phyloP scores from a whole-genome alignment of 2,113 vertebrate species.

The Bos javanicus region DNA sequence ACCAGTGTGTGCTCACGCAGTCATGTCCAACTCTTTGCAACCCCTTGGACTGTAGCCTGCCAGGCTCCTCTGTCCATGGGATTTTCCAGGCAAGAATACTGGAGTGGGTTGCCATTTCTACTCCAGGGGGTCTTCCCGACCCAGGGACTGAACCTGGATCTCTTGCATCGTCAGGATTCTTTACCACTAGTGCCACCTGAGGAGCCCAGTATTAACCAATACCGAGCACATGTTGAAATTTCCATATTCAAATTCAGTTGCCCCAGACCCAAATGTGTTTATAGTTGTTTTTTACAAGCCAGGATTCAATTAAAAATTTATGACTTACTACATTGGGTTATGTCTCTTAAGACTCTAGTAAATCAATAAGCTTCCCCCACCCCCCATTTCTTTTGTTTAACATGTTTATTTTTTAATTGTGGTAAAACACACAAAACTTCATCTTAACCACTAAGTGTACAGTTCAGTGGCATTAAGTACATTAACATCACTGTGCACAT shows the following conservation, averaged over 20 bases:
- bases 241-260: neutral
- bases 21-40: neutral
- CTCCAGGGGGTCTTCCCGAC: neutral
- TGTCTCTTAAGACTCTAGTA: neutral
- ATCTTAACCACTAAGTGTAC: neutral
- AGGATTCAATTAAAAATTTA: neutral
- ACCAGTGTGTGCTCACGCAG: neutral
- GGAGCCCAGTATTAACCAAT: neutral
- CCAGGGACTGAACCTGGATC: neutral
- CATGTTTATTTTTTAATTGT: neutral
- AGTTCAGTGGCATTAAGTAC: neutral
- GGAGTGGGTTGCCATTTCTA: neutral
- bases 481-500: neutral
- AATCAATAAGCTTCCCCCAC: neutral
- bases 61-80: neutral
- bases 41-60: neutral
- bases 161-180: neutral
- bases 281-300: neutral
- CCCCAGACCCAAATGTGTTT: neutral
- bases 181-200: neutral
- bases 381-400: neutral
- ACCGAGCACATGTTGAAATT: neutral
- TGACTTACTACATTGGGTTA: neutral
- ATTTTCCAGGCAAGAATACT: neutral
- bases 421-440: neutral